Conservation (phyloP, 2,888 invertebrate genomes). For the Thysanoteuthis rhombus region DNA sequence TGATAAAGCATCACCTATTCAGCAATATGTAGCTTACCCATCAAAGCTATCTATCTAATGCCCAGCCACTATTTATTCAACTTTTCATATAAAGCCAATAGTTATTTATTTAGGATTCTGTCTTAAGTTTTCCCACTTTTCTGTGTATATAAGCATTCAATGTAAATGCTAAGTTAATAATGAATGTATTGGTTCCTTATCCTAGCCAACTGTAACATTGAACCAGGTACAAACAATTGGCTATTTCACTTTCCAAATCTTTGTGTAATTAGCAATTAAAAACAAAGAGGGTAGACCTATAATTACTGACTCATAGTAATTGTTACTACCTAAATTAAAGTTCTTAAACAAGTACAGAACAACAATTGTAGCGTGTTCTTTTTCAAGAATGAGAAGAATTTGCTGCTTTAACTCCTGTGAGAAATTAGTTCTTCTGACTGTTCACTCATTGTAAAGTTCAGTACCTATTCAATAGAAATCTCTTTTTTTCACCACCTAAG, state of each 20-base stretch:
- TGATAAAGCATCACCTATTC: too few relatives aligned
- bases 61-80: too few relatives aligned
- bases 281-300: neutral
- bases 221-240: neutral
- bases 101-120: too few relatives aligned
- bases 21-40: too few relatives aligned
- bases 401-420: neutral
- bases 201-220: neutral
- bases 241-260: neutral
- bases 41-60: too few relatives aligned
- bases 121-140: too few relatives aligned
- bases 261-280: neutral
- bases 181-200: too few relatives aligned
- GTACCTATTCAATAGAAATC: neutral
- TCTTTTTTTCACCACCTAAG: neutral
- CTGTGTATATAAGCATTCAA: too few relatives aligned
- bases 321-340: neutral
- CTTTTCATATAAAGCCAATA: too few relatives aligned
- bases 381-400: conserved; percentile 12
- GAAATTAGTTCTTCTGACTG: neutral
- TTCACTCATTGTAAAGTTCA: neutral
- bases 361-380: neutral
- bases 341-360: neutral
- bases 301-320: neutral
- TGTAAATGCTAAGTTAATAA: too few relatives aligned